These are phyloP conservation scores for Pachydiplax longipennis DNA, from an alignment of 2,888 invertebrate species.

Conservation along the genomic window DNA sequence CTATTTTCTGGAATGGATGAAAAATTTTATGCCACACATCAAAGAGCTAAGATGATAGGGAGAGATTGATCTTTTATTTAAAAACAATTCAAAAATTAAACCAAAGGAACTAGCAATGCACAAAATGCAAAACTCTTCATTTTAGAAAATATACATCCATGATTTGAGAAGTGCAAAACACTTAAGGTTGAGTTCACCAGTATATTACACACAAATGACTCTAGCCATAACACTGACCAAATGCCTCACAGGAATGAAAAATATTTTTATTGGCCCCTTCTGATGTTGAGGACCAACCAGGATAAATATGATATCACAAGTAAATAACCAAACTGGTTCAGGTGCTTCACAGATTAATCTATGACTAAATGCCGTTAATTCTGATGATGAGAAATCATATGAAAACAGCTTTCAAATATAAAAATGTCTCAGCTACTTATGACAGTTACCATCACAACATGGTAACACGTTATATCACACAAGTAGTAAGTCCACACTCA, in stretches of 20 bases:
- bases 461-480: neutral
- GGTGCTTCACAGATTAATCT: neutral
- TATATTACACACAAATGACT: neutral
- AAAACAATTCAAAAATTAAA: neutral
- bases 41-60: neutral
- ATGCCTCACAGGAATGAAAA: conserved; percentile 29
- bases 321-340: neutral
- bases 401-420: neutral
- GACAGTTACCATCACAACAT: neutral
- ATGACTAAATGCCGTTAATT: neutral
- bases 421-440: conserved; percentile 18
- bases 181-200: neutral
- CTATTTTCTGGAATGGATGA: too few relatives aligned
- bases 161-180: neutral
- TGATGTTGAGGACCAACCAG: neutral
- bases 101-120: neutral
- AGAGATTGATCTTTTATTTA: neutral
- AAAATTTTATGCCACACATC: neutral
- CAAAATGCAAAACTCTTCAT: neutral
- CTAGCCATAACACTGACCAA: neutral
- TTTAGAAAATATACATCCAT: conserved; percentile 2
- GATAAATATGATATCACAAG: conserved; percentile 11
- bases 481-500: neutral
- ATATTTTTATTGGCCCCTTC: neutral
- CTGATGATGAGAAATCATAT: neutral